These are phyloP conservation scores for Achlya flavicornis DNA, from an alignment of 2,888 invertebrate genomes.

Conservation along the genomic window DNA sequence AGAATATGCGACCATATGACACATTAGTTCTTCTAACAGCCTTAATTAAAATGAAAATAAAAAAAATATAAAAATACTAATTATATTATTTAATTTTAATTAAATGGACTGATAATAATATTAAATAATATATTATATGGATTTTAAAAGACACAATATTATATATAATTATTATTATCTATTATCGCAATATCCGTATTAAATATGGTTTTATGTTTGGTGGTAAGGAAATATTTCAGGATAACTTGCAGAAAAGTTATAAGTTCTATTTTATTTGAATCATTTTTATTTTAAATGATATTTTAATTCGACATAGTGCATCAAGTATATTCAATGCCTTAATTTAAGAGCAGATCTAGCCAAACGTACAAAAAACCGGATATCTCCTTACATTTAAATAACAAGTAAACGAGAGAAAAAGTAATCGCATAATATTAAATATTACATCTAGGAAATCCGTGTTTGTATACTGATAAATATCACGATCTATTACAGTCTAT, in stretches of 20 bases:
- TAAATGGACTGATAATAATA: too few species aligned
- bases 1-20: neutral
- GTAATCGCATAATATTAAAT: slow-evolving; percentile 14
- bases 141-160: too few species aligned
- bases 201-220: too few species aligned
- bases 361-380: neutral
- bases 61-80: neutral
- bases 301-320: neutral
- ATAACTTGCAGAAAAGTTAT: too few species aligned
- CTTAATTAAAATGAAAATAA: too few species aligned
- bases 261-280: too few species aligned
- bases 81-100: too few species aligned
- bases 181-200: too few species aligned
- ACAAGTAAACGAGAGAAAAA: neutral
- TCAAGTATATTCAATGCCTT: neutral
- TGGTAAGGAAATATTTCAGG: too few species aligned
- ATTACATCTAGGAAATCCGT: slow-evolving; percentile 41
- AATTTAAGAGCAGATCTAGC: neutral
- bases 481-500: neutral
- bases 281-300: neutral
- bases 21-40: neutral
- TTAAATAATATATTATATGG: too few species aligned
- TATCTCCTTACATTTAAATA: neutral
- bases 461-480: slow-evolving; percentile 17
- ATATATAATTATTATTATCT: too few species aligned